Percentiles rank a stretch among this genome's conserved stretches.
Evolutionary conservation across 2,113 vertebrate genomes (phyloP).

Genomic region (Alexandromys fortis): DNA sequence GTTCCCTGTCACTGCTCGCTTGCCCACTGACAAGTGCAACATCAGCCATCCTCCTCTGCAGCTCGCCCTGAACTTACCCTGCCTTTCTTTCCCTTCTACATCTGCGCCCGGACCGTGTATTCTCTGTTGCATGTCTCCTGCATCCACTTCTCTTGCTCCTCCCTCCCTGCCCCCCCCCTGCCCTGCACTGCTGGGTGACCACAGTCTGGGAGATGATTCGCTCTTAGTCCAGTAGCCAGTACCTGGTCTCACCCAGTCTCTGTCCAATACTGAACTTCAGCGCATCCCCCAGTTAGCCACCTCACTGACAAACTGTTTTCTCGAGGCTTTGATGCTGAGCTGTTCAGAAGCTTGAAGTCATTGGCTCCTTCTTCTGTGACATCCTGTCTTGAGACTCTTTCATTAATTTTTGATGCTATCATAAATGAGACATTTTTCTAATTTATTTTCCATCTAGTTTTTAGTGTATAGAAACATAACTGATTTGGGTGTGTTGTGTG

Average conservation of each 20-base stretch:
- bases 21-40: neutral
- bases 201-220: neutral
- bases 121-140: neutral
- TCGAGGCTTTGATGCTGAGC: neutral
- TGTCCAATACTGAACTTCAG: neutral
- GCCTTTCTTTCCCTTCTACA: neutral
- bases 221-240: neutral
- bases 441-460: neutral
- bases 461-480: neutral
- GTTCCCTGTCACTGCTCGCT: neutral
- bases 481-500: neutral
- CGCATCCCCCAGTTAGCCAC: neutral
- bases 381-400: neutral
- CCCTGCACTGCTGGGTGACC: neutral
- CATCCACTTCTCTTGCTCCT: fast-evolving
- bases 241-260: too few relatives aligned
- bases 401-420: neutral
- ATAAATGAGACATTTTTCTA: neutral
- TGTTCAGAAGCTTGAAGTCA: neutral
- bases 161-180: too few relatives aligned
- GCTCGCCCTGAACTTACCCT: neutral
- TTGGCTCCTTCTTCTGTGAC: neutral
- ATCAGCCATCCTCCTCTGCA: neutral
- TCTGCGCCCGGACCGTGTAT: neutral
- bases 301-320: neutral